These are phyloP conservation scores for Propithecus coquereli DNA, from an alignment of 2,113 vertebrate genomes.

Conservation along the genomic window DNA sequence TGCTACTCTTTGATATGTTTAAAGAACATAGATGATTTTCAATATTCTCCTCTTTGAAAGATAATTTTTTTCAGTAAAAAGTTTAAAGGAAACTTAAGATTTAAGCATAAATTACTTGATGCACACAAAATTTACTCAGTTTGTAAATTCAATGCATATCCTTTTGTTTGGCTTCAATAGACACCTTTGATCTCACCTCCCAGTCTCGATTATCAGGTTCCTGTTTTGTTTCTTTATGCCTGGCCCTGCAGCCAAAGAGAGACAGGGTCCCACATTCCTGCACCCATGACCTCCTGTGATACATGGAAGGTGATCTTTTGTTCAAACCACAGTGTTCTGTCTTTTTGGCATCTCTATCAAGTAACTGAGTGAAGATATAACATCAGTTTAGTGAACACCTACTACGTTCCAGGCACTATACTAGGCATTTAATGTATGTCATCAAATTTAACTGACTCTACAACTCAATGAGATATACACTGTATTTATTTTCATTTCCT, in stretches of 20 bases:
- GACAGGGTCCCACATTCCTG: not conserved
- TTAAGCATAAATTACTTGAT: not conserved
- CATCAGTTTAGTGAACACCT: not conserved
- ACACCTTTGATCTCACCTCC: not conserved
- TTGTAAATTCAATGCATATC: not conserved
- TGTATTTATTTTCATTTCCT: not conserved
- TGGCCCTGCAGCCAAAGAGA: not conserved
- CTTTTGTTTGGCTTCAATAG: not conserved
- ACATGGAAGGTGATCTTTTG: not conserved
- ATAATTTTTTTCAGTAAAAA: not conserved
- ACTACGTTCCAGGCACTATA: not conserved
- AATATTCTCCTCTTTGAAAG: not conserved
- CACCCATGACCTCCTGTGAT: not conserved
- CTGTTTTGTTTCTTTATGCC: not conserved
- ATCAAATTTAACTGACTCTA: not conserved
- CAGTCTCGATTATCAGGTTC: not conserved
- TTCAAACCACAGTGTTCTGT: not conserved
- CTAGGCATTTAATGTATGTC: not conserved
- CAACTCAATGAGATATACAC: not conserved
- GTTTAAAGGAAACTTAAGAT: not conserved
- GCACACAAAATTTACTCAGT: not conserved
- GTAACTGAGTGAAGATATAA: not conserved
- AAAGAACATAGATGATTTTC: slow-evolving; percentile 3
- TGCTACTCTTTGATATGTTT: slow-evolving; percentile 17
- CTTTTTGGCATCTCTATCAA: not conserved